These are phyloP conservation scores for Lithophane leautieri DNA, from an alignment of 2,888 invertebrate species.

Conservation along the genomic window DNA sequence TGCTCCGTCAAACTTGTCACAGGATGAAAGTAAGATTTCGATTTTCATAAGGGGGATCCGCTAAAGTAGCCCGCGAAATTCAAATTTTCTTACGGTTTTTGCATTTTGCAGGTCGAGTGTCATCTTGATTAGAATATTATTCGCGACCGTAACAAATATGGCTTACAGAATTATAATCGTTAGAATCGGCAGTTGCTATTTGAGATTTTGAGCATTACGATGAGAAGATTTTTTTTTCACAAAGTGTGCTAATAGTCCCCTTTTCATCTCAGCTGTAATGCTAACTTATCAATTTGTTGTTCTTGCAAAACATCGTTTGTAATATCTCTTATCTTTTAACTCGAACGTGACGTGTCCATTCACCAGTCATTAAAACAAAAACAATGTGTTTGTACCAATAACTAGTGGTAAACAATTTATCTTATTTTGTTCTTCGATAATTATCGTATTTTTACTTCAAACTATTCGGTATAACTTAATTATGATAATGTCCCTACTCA, in stretches of 20 bases:
- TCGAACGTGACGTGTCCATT: conserved; percentile 15
- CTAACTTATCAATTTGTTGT: conserved; percentile 26
- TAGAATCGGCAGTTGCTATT: too few species aligned
- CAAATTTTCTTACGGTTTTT: too few species aligned
- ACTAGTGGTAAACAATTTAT: conserved; percentile 38
- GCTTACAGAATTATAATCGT: too few species aligned
- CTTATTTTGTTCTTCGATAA: conserved; percentile 16
- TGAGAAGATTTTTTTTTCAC: background rate
- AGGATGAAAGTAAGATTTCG: too few species aligned
- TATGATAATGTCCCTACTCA: conserved; percentile 9
- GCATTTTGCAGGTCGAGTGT: too few species aligned
- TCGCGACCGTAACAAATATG: too few species aligned
- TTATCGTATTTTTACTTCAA: conserved; percentile 12
- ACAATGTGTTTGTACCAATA: conserved; percentile 45
- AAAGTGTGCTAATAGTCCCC: background rate
- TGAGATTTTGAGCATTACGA: background rate
- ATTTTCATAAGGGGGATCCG: too few species aligned
- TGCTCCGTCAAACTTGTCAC: too few species aligned
- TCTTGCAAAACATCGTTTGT: conserved; percentile 31
- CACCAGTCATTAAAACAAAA: conserved; percentile 31
- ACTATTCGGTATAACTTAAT: background rate
- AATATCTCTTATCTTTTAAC: conserved; percentile 44
- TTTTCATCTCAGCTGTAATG: background rate
- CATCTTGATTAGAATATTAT: too few species aligned
- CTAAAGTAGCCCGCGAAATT: too few species aligned